Conservation (phyloP, 2,888 invertebrate genomes). For the Zygaena filipendulae region DNA sequence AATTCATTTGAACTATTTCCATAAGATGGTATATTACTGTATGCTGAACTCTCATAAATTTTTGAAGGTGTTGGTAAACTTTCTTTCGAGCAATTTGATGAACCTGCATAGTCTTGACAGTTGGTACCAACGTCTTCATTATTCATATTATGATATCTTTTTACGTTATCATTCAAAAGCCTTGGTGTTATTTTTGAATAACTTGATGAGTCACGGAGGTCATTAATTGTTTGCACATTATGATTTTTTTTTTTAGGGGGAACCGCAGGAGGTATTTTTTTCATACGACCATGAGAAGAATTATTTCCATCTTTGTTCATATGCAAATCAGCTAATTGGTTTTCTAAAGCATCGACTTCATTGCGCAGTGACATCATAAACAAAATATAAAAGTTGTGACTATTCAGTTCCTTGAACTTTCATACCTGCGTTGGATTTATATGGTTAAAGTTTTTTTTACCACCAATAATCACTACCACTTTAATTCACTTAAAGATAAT, state of each 20-base stretch:
- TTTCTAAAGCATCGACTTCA: slow-evolving; percentile 74
- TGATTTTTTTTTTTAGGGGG: slow-evolving; percentile 87
- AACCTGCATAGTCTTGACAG: too few species aligned
- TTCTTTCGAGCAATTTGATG: slow-evolving; percentile 7
- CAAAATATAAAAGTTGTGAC: slow-evolving; percentile 6
- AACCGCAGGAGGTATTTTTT: slow-evolving; percentile 81
- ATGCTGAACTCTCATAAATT: slow-evolving; percentile 55
- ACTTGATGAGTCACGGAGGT: slow-evolving; percentile 78
- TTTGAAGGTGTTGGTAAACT: slow-evolving; percentile 25
- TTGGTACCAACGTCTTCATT: too few species aligned
- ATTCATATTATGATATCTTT: too few species aligned
- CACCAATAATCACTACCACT: too few species aligned
- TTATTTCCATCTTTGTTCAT: slow-evolving; percentile 56
- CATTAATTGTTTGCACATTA: too few species aligned
- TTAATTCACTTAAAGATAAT: too few species aligned
- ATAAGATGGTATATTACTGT: slow-evolving; percentile 66
- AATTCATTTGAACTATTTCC: slow-evolving; percentile 59
- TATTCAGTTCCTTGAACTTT: too few species aligned
- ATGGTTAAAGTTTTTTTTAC: too few species aligned
- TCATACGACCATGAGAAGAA: slow-evolving; percentile 34
- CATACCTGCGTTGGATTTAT: too few species aligned
- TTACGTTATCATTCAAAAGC: too few species aligned
- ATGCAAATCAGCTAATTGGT: slow-evolving; percentile 76
- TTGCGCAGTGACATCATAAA: slow-evolving; percentile 45
- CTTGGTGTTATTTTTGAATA: slow-evolving; percentile 66